Conservation (phyloP, 2,797 vertebrate genomes). For the Galagoides demidoff region DNA sequence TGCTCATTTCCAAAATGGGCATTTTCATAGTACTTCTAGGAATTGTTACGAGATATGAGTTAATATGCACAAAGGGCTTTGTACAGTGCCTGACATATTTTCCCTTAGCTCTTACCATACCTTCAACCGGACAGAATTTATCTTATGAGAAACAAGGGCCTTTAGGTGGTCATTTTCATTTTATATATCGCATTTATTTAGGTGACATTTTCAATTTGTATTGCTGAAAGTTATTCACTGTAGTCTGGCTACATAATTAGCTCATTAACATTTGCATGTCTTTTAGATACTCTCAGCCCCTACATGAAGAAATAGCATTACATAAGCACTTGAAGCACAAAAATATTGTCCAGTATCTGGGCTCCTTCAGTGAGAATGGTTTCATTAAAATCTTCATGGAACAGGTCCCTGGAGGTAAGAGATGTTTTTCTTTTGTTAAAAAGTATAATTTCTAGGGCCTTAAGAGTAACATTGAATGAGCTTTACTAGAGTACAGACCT, state of each 20-base stretch:
- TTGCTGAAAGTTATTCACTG: background rate
- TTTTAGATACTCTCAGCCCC: constrained; percentile 96
- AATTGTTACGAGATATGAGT: constrained; percentile 18
- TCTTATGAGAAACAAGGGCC: background rate
- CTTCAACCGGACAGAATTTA: background rate
- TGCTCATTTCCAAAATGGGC: background rate
- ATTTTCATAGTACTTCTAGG: background rate
- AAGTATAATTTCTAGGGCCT: constrained; percentile 13
- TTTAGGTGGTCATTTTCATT: constrained; percentile 4
- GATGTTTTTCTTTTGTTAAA: constrained; percentile 56
- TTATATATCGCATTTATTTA: background rate
- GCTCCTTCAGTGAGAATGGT: constrained; percentile 97
- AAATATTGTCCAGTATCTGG: constrained; percentile 99
- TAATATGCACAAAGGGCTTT: background rate
- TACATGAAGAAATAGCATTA: constrained; percentile 98
- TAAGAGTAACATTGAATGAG: background rate
- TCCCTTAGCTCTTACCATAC: background rate
- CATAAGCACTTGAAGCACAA: constrained; percentile 99
- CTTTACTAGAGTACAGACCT: background rate
- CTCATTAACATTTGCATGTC: background rate
- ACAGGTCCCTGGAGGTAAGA: constrained; percentile 97
- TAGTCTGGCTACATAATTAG: background rate
- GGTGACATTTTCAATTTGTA: constrained; percentile 8
- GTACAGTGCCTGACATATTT: background rate
- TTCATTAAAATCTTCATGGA: constrained; percentile 99